Conservation (phyloP, 2,113 vertebrate genomes). For the Pogona vitticeps region DNA sequence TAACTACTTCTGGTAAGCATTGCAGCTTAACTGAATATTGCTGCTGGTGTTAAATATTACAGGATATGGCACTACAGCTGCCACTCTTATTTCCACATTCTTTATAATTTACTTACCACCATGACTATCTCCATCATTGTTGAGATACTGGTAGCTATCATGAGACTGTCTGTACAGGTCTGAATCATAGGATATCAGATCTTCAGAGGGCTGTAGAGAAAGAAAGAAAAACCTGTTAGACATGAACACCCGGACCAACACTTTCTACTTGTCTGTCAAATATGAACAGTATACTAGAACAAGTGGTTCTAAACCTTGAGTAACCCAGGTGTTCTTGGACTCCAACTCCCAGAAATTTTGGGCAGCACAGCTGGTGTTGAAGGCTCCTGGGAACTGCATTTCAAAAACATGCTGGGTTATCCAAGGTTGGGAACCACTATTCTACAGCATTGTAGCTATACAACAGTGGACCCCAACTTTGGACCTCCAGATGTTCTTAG, state of each 20-base stretch:
- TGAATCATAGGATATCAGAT: constrained; percentile 88
- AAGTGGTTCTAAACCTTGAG: not conserved
- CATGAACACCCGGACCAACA: constrained; percentile 29
- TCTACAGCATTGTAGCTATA: too few species aligned
- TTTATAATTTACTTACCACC: constrained; percentile 80
- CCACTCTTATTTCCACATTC: not conserved
- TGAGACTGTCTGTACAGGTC: constrained; percentile 91
- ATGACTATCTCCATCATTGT: constrained; percentile 90
- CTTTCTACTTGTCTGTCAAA: constrained; percentile 30
- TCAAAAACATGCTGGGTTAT: not conserved
- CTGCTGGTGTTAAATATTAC: not conserved
- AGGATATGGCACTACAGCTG: not conserved
- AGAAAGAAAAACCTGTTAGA: constrained; percentile 61
- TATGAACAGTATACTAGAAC: not conserved
- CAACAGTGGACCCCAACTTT: too few species aligned
- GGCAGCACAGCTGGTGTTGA: too few species aligned
- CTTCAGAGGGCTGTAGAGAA: constrained; percentile 87
- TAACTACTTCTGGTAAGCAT: not conserved
- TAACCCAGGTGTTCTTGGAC: too few species aligned
- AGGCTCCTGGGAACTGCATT: not conserved
- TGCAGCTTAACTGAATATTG: not conserved
- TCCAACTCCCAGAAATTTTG: too few species aligned
- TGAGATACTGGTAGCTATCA: constrained; percentile 90
- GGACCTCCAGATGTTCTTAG: too few species aligned
- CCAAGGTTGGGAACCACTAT: too few species aligned